Base-by-base conservation (phyloP, 2,888 invertebrate genomes). In the Caprella mutica region DNA sequence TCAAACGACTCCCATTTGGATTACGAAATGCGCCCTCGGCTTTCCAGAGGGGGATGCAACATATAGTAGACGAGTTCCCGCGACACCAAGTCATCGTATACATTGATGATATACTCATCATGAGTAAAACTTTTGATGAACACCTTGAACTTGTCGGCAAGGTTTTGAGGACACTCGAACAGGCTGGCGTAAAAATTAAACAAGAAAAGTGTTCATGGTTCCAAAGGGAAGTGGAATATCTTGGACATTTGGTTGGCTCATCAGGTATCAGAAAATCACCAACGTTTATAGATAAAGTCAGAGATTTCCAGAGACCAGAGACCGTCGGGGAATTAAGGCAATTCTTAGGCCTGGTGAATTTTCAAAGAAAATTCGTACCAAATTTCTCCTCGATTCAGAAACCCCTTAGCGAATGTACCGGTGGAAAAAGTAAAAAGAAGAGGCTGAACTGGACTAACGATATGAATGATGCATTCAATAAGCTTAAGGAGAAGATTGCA, bases 41-140 rank as follows among this genome's bases (percentile, higher is more conserved):
- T 43, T 43, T 43, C n/a, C 43, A 43, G 43, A 5, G 43, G 5
- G 43, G 43, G 4, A 43, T 43, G 43, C 43, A 43, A n/a, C 24
- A 43, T 23, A 26, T 43, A 43, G 12, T 43, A 8, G 6, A 17
- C 12, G 5, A 40, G 40, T 40, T 40, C n/a, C 40, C 40, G 14
- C 21, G 40, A 21, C 14, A 40, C 17, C 14, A 40, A 5, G 40
- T 40, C 17, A 17, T 40, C 17, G 40, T 40, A 8, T 40, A 40
- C 17, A 40, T n/a, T 19, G 40, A 40, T n/a, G 40, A 40, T n/a
- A 40, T 40, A 8, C 40, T 40, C 8, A 40, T 40, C 14, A 40
- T 40, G 40, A 21, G 21, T n/a, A 9, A n/a, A n/a, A 9, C 40
- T 21, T 9, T 40, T 6, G 40, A 40, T 6, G 21, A 40, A 21